These are phyloP conservation scores for Larimichthys crocea DNA, from an alignment of 2,113 vertebrate genomes.

Conservation along the genomic window DNA sequence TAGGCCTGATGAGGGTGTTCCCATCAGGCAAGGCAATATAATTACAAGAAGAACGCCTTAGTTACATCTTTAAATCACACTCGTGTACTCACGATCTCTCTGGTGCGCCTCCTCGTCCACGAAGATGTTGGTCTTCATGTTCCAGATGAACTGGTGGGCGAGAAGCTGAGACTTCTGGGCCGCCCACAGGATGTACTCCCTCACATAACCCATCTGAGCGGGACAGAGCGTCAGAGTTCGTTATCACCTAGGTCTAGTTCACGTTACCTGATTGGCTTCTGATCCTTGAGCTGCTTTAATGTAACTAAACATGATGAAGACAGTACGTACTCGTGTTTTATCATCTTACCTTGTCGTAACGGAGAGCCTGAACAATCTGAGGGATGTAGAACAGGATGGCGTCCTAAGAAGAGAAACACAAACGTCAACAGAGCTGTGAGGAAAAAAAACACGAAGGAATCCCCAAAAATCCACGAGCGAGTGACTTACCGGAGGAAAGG, in stretches of 20 bases:
- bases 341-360: constrained; percentile 95
- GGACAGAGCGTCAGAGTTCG: neutral
- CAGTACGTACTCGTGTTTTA: neutral
- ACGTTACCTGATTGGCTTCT: neutral
- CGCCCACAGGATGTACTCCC: constrained; percentile 98
- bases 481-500: constrained; percentile 94
- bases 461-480: neutral
- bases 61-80: too few species aligned
- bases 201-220: constrained; percentile 95
- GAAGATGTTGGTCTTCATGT: constrained; percentile 99
- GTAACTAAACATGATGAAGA: neutral
- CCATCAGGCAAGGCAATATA: neutral
- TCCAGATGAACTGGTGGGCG: constrained; percentile 99
- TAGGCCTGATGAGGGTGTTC: neutral
- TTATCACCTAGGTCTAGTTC: neutral
- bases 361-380: constrained; percentile 97
- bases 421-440: neutral
- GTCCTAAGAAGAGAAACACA: constrained; percentile 82
- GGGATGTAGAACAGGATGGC: constrained; percentile 99
- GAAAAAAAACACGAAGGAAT: neutral
- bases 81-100: constrained; percentile 93
- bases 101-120: constrained; percentile 96
- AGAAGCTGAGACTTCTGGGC: constrained; percentile 97
- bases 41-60: neutral
- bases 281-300: neutral